These are phyloP conservation scores for Microtus pennsylvanicus DNA, from an alignment of 2,113 vertebrate genomes.

Conservation along the genomic window DNA sequence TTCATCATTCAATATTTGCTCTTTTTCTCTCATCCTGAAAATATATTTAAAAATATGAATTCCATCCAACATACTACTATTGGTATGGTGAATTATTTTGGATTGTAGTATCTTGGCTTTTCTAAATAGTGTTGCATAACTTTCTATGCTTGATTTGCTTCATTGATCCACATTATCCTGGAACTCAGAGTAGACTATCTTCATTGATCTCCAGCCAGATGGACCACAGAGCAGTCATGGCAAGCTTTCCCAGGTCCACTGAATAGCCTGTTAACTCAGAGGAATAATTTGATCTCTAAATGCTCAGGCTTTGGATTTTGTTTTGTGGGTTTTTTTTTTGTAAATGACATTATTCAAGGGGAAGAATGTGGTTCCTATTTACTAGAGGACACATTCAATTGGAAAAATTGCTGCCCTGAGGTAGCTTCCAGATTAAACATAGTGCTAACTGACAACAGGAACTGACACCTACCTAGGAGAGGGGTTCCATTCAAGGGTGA, in stretches of 20 bases:
- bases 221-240: background rate
- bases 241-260: constrained; percentile 44
- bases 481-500: constrained; percentile 33
- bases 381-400: constrained; percentile 65
- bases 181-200: background rate
- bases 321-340: background rate
- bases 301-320: constrained; percentile 35
- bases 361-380: constrained; percentile 72
- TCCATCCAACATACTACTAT: background rate
- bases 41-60: constrained; percentile 28
- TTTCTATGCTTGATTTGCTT: constrained; percentile 9
- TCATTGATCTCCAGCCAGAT: constrained; percentile 32
- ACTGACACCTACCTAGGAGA: constrained; percentile 68
- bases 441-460: constrained; percentile 67
- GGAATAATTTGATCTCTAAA: constrained; percentile 62
- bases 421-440: constrained; percentile 80
- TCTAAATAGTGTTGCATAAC: background rate
- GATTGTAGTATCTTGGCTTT: background rate
- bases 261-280: constrained; percentile 54
- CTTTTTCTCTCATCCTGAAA: background rate
- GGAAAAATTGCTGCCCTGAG: constrained; percentile 67
- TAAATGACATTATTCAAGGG: constrained; percentile 55
- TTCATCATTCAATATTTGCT: constrained; percentile 22
- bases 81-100: background rate
- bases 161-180: background rate